Conservation (phyloP, 2,113 vertebrate genomes). For the Xiphias gladius region DNA sequence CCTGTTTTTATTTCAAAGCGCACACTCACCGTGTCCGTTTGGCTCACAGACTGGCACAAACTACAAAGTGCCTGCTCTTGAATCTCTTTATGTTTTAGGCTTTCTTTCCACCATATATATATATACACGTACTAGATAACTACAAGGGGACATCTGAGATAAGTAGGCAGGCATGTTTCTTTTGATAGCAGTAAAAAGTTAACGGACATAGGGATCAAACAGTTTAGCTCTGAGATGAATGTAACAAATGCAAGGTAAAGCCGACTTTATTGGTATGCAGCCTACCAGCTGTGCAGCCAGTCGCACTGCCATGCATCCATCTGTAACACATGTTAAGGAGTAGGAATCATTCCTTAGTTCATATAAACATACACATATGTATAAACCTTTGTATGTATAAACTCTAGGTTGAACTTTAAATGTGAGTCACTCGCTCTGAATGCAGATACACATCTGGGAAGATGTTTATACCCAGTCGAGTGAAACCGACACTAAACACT, state of each 20-base stretch:
- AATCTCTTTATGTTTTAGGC: constrained; percentile 19
- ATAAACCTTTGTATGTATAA: not conserved
- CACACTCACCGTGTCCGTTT: not conserved
- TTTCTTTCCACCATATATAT: not conserved
- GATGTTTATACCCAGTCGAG: constrained; percentile 47
- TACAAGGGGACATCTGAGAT: constrained; percentile 34
- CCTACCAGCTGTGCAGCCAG: constrained; percentile 41
- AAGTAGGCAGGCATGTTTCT: constrained; percentile 52
- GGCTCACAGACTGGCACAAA: constrained; percentile 7
- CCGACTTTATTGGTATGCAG: constrained; percentile 74
- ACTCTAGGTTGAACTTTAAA: constrained; percentile 61
- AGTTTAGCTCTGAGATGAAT: constrained; percentile 69
- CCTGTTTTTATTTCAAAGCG: constrained; percentile 42
- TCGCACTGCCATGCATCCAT: constrained; percentile 50
- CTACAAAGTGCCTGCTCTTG: constrained; percentile 37
- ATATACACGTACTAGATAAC: constrained; percentile 42
- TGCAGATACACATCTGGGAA: constrained; percentile 59
- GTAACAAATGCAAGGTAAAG: constrained; percentile 72
- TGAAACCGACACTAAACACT: constrained; percentile 49
- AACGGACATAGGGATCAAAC: constrained; percentile 72
- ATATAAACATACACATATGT: not conserved
- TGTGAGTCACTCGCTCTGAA: constrained; percentile 35
- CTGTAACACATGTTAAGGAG: constrained; percentile 41
- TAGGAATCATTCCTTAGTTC: not conserved
- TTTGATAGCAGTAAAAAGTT: constrained; percentile 57